These are phyloP conservation scores for Pantala flavescens DNA, from an alignment of 1,140 invertebrate species.

Conservation along the genomic window DNA sequence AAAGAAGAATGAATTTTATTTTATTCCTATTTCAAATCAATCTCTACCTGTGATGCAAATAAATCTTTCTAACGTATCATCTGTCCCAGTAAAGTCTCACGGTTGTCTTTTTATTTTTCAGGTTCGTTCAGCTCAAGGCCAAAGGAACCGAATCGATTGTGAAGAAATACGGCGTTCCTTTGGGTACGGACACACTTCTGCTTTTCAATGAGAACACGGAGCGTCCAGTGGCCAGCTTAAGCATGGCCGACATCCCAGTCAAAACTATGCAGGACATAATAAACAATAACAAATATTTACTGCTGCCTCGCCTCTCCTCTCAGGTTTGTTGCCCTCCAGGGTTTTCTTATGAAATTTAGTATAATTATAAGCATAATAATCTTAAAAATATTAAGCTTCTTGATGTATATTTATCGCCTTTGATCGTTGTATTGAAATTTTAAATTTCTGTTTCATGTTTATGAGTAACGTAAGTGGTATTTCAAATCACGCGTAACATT, in stretches of 20 bases:
- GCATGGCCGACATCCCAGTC: constrained; percentile 77
- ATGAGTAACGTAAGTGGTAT: too few species aligned
- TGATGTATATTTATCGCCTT: constrained; percentile 13
- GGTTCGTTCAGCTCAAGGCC: constrained; percentile 51
- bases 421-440: too few species aligned
- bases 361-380: constrained; percentile 14
- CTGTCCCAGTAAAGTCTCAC: too few species aligned
- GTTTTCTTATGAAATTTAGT: not conserved
- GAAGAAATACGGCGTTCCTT: constrained; percentile 58
- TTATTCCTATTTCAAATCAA: too few species aligned
- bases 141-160: constrained; percentile 48
- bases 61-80: too few species aligned
- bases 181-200: constrained; percentile 71
- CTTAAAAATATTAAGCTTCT: constrained; percentile 16
- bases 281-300: constrained; percentile 76
- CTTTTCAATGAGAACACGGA: constrained; percentile 82
- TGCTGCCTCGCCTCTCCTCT: constrained; percentile 79
- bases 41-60: too few species aligned
- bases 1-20: too few species aligned
- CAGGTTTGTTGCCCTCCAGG: constrained; percentile 50
- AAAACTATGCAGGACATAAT: constrained; percentile 81
- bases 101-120: constrained; percentile 28
- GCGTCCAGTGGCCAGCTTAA: constrained; percentile 70
- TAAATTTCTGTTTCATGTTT: too few species aligned
- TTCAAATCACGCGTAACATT: too few species aligned